Evolutionary conservation across 2,113 vertebrate genomes (phyloP), one percentile per base, ranked within the genome.

Genomic region (Pionites leucogaster): DNA sequence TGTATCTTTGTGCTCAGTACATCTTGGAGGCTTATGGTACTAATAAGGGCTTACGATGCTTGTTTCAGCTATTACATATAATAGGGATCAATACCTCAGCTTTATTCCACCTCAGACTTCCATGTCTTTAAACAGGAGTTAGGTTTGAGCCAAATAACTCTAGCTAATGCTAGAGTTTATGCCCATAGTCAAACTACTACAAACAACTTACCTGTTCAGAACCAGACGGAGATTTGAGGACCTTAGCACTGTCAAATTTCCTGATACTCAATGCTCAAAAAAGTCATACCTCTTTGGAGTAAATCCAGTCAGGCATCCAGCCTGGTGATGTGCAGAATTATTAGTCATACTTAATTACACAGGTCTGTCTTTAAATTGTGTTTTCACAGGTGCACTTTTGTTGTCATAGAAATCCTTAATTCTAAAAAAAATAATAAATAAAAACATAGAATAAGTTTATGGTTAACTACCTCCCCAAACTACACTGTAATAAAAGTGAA

Each of bases 61-160:
- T 95, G 80, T 94, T 95, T 92, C 92, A 37, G 65, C 80, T 83
- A 65, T 95, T 93, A 85, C 68, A 10, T 71, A 4, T 82, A 90
- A 85, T 86, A 62, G 31, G 53, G 90, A 91, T 95, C 90, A 96
- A 93, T 90, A 82, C 33, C 44, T 82, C 79, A 78, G 76, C 80
- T 81, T 94, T 83, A 89, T 88, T 95, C 92, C 17, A 1, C 63
- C 91, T 97, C 90, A 91, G 92, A 75, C 77, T 94, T 82, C 64
- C 35, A 53, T 76, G 85, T 91, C 94, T 94, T 96, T 50, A 57
- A 74, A 69, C 82, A 64, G 62, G 92, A 97, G 95, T 96, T 86
- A 91, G 77, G 55, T 87, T 86, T 97, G 96, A 95, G 92, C 69
- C 25, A 60, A 42, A 2, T 79, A 92, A 86, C 93, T 92, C 78